Percentiles rank a stretch among this genome's conserved stretches.
Conservation (phyloP, 2,113 vertebrate genomes). For the Chelonoidis abingdonii region DNA sequence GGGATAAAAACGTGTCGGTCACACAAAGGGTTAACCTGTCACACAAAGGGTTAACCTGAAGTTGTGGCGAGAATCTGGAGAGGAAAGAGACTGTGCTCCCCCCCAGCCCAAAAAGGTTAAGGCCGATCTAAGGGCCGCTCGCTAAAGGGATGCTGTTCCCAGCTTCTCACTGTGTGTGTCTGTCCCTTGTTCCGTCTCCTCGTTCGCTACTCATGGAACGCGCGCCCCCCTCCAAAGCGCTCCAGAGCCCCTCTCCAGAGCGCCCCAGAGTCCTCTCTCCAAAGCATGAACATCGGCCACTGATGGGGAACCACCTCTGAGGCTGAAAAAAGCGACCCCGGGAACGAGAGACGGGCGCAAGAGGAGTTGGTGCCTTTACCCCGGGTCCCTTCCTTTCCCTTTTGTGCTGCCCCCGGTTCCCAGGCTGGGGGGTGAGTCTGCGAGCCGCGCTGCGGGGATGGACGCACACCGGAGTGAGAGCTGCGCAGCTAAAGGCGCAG, state of each 20-base stretch:
- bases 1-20: background rate
- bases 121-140: constrained; percentile 41
- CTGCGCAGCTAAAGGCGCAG: background rate
- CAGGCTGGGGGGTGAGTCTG: background rate
- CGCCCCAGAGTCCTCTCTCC: background rate
- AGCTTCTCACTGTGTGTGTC: background rate
- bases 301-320: background rate
- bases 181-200: background rate
- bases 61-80: background rate
- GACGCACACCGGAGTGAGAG: rapidly evolving
- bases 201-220: constrained; percentile 1
- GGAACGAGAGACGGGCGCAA: background rate
- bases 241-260: background rate
- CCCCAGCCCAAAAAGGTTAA: constrained; percentile 34
- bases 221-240: constrained; percentile 14
- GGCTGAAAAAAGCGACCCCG: background rate
- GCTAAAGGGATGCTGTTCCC: background rate
- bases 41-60: background rate
- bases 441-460: background rate
- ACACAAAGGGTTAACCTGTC: background rate
- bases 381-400: background rate
- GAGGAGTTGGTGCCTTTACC: background rate
- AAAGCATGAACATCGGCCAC: background rate
- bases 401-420: background rate
- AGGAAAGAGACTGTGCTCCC: constrained; percentile 15